These are phyloP conservation scores for Chloroceryle aenea DNA, from an alignment of 2,113 vertebrate genomes.

Conservation along the genomic window DNA sequence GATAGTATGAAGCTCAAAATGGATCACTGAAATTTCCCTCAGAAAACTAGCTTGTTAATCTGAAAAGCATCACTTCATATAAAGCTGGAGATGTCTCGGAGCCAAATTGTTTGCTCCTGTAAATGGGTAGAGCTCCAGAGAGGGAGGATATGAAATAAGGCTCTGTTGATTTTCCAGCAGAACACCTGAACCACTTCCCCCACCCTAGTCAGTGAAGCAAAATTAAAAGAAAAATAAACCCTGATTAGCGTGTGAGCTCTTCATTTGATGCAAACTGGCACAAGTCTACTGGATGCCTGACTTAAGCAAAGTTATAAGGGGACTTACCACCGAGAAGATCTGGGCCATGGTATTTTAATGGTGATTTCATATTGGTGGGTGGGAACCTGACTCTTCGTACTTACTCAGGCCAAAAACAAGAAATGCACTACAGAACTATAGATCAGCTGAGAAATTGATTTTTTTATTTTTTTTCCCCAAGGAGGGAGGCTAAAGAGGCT, in stretches of 20 bases:
- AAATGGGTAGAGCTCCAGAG: neutral
- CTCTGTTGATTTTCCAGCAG: constrained; percentile 13
- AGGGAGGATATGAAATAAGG: constrained; percentile 11
- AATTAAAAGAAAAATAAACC: constrained; percentile 5
- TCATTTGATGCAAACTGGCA: neutral
- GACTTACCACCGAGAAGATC: neutral
- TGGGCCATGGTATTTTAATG: neutral
- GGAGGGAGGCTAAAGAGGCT: neutral
- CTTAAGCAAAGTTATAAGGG: neutral
- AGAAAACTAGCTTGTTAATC: neutral
- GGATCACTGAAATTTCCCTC: neutral
- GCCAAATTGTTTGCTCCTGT: neutral
- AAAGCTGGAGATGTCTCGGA: neutral
- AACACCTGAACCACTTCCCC: neutral
- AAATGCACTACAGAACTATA: neutral
- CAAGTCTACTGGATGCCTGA: neutral
- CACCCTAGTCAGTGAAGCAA: neutral
- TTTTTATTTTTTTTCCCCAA: neutral
- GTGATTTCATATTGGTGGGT: neutral
- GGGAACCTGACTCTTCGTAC: neutral
- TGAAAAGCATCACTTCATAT: neutral
- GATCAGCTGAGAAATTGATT: neutral
- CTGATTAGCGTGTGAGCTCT: neutral
- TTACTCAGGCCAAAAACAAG: neutral
- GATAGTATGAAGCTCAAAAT: neutral